Conservation (phyloP, 2,888 invertebrate genomes). For the Caenorhabditis parvicauda region DNA sequence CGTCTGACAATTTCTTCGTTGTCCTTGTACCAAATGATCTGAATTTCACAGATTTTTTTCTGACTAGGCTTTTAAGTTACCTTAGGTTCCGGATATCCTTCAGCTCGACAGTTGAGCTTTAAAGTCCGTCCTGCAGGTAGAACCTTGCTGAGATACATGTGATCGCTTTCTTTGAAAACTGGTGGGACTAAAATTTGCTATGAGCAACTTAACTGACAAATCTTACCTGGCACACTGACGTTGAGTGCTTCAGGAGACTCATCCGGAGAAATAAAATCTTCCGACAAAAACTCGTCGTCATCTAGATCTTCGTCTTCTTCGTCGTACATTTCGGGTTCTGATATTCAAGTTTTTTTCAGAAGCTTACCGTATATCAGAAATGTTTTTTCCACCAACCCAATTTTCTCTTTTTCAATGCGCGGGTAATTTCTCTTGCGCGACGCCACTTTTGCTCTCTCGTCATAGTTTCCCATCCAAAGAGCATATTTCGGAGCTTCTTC, state of each 20-base stretch:
- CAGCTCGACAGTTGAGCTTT: conserved; percentile 51
- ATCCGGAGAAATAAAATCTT: conserved; percentile 14
- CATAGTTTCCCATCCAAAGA: conserved; percentile 44
- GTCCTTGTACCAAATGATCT: conserved; percentile 47
- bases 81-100: conserved; percentile 56
- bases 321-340: conserved; percentile 10
- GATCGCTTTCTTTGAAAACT: conserved; percentile 14
- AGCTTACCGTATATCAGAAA: too few relatives aligned
- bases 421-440: conserved; percentile 39
- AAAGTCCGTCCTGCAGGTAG: conserved; percentile 61
- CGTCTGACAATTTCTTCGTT: conserved; percentile 13
- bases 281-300: conserved; percentile 1
- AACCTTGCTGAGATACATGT: conserved; percentile 20
- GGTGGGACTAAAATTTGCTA: conserved; percentile 14
- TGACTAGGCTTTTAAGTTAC: conserved; percentile 16
- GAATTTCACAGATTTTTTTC: not conserved
- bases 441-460: conserved; percentile 36
- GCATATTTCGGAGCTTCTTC: conserved; percentile 30
- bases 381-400: too few relatives aligned
- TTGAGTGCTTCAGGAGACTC: conserved; percentile 12
- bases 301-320: conserved; percentile 13
- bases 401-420: conserved; percentile 28
- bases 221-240: conserved; percentile 3
- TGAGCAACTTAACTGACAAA: not conserved
- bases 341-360: too few relatives aligned